Evolutionary conservation across 2,797 vertebrate species (phyloP), one percentile per base, ranked within the genome.

Genomic region (Loris lydekkerianus): DNA sequence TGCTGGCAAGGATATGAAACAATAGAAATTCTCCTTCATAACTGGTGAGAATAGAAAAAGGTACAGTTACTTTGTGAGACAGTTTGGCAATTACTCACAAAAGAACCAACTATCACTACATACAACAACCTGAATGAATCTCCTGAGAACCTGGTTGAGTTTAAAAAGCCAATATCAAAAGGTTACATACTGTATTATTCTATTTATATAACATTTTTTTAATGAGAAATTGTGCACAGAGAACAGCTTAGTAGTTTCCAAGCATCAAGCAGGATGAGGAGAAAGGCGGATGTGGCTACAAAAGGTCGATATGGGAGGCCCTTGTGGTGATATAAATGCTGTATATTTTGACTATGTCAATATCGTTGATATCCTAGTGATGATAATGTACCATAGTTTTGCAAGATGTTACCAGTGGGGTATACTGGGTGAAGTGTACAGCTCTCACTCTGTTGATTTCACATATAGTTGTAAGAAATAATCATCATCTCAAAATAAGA

Each of bases 401-500:
- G 40, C 37, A 94, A 43, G 17, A 58, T n/a, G 13, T 75, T 77
- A 75, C 29, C 29, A 67, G 8, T 77, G 46, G 27, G 18, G 18
- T 43, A 23, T 31, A 6, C 25, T 37, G 27, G 29, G 14, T 49
- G 49, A 88, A 86, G n/a, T 9, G 17, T 27, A 72, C 20, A 75
- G 63, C 40, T 53, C 37, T 49, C 25, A 20, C 67, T 90, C n/a
- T 87, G 37, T 15, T 70, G 72, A 69, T 78, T 96, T 86, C 65
- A 91, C 14, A 78, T 76, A 27, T 25, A 40, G 49, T 53, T 72
- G n/a, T 37, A 31, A 53, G 49, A 70, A 92, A 65, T 65, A 14
- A 76, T 2, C 87, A n/a, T 60, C 81, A 95, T 43, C 49, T 89
- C 43, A 86, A 93, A 87, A 81, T 77, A 67, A 70, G 81, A 46